Base-by-base conservation (phyloP, 2,888 invertebrate genomes). In the Hofmannophila pseudospretella region DNA sequence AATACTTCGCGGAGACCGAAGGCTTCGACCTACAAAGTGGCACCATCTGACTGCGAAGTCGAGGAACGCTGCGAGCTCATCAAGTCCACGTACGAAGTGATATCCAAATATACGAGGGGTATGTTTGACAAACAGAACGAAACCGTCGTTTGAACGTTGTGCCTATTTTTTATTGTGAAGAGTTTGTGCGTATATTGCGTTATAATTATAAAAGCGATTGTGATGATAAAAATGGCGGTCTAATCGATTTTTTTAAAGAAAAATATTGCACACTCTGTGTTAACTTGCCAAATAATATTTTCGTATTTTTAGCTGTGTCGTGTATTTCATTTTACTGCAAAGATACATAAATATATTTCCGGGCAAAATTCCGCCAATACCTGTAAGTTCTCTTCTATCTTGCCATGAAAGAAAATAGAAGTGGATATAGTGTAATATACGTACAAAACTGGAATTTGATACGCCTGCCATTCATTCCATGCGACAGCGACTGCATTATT, bases 41-140 rank as follows among this genome's bases (percentile, higher is more conserved):
- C 80, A 36, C 82, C 84, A 8, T 46, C 61, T 2, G 81, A 79
- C 10, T 66, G 65, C 39, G 79, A 84, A 33, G 69, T 77, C 25
- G 85, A 78, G 40, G 80, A 79, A 34, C 61, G 81, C 7, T 86
- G 85, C 54, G 85, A 86, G 40, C 60, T 86, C 16, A 74, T 86
- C 19, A 84, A 82, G 52, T 74, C 78, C 14, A 86, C 85, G 31
- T 85, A 85, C 53, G 86, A 85, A 10, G 85, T 67, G 11, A 84
- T 86, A 39, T 64, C 80, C 38, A 85, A 82, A 54, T 85, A 85
- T 47, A 84, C 85, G 31, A 63, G 85, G 45, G 82, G 84, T 14
- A 81, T 86, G 78, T 86, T 86, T 59, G 85, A 85, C 30, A 80
- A 74, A 46, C 72, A 71, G 50, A 74, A 71, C 63, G 85, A 85